phyloP scores from a whole-genome alignment of 2,113 vertebrate species.

The Heloderma charlesbogerti region DNA sequence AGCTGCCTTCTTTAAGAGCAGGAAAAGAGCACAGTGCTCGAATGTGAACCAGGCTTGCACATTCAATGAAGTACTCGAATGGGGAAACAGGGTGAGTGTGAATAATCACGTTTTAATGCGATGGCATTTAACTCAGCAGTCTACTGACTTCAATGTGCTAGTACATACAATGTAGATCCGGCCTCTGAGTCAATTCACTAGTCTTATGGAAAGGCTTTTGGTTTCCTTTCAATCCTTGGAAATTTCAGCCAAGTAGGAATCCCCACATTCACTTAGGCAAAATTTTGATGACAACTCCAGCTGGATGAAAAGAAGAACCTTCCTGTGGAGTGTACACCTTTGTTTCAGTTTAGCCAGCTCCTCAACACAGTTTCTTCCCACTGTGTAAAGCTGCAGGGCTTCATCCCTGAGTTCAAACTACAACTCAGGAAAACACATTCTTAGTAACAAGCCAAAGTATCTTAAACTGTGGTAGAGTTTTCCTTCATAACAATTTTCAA shows the following conservation, averaged over 20 bases:
- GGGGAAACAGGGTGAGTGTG: too few species aligned
- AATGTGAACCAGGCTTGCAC: too few species aligned
- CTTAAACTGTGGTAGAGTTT: background rate
- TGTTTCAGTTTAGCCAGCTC: background rate
- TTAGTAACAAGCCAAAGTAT: conserved; percentile 26
- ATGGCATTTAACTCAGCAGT: too few species aligned
- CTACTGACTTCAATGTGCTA: too few species aligned
- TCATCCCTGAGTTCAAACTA: conserved; percentile 63
- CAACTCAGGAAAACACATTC: conserved; percentile 23
- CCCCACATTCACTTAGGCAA: background rate
- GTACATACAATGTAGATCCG: too few species aligned
- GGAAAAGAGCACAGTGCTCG: too few species aligned
- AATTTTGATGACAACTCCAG: background rate
- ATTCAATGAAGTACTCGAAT: too few species aligned
- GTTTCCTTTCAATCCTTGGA: background rate
- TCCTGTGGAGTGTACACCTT: background rate
- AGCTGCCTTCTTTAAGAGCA: too few species aligned
- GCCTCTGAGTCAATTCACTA: background rate
- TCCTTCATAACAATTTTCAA: background rate
- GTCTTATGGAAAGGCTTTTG: background rate
- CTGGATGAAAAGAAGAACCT: background rate
- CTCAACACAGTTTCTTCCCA: conserved; percentile 2
- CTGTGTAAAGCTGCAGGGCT: conserved; percentile 48
- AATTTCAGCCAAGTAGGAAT: background rate
- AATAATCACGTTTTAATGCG: too few species aligned